Percentiles rank a stretch among this genome's conserved stretches.
Conservation (phyloP, 2,113 vertebrate species). For the Addax nasomaculatus region DNA sequence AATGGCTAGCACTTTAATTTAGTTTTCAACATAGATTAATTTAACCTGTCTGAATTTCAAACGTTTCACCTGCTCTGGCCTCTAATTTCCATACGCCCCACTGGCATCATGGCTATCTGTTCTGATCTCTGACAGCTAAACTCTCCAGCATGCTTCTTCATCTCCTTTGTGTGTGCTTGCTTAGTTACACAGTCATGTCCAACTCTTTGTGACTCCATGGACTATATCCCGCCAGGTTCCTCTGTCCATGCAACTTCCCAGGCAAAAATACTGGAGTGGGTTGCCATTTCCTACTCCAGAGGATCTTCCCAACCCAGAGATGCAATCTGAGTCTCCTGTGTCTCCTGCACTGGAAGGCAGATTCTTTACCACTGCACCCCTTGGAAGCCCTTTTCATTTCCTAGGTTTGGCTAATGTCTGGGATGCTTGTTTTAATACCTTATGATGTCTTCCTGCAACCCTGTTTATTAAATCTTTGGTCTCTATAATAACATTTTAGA, state of each 20-base stretch:
- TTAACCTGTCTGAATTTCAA: not conserved
- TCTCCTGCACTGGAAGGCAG: not conserved
- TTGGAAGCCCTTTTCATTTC: not conserved
- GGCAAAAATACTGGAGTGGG: not conserved
- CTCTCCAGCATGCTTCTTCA: not conserved
- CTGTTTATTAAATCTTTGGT: not conserved
- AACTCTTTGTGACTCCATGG: not conserved
- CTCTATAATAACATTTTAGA: not conserved
- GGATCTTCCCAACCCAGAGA: not conserved
- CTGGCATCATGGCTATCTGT: not conserved
- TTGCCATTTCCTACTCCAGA: not conserved
- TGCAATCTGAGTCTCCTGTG: not conserved
- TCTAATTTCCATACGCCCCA: not conserved
- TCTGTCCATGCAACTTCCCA: not conserved
- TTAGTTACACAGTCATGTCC: not conserved
- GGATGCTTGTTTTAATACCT: not conserved
- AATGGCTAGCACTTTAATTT: not conserved
- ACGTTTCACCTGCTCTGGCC: not conserved
- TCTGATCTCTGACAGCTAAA: not conserved
- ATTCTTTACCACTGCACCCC: not conserved
- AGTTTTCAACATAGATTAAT: not conserved
- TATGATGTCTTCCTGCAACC: not conserved
- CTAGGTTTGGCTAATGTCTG: not conserved
- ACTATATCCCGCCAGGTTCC: not conserved
- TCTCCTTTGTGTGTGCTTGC: not conserved